Base-by-base conservation (phyloP, 2,113 vertebrate genomes). In the Siniperca knerii region DNA sequence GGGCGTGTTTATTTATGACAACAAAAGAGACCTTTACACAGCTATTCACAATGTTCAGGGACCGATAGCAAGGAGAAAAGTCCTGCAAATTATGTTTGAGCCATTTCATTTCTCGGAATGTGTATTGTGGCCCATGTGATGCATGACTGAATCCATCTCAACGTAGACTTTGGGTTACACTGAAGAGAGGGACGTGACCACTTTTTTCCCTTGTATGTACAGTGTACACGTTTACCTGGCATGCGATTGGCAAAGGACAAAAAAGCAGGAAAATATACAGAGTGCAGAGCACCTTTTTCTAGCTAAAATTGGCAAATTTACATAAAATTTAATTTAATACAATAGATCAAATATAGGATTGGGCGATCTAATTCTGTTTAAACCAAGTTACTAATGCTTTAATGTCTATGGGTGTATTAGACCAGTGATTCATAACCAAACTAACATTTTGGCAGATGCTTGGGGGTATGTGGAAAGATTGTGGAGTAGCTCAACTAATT, bases 21-120 rank as follows among this genome's bases (percentile, higher is more conserved):
- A 87, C 84, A 89, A 85, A 78, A 60, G n/a, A 64, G 79, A 89
- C 90, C 70, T 93, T 83, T 85, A 83, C 79, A 80, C 81, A 35
- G 69, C 74, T 40, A 33, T 67, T 84, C 79, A 74, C 61, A 55
- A 83, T 60, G 85, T 79, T 65, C 60, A 64, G 75, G 60, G 60
- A 50, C 42, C 70, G 20, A 70, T n/a, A 50, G 37, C 29, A 23
- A 50, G 50, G 8, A 70, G 5, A 25, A 62, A 74, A 44, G 57
- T 58, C 65, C 21, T 23, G 40, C 21, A 57, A 75, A 84, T 87
- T 11, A 68, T 57, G 75, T 81, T 79, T 87, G 79, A 66, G 67
- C 68, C 74, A 37, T 65, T 89, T 86, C 10, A 25, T 62, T 68
- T 68, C 25, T 77, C 50, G 67, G 8, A 78, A 80, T 52, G 82